These are phyloP conservation scores for Dimorphilus gyrociliatus DNA, from an alignment of 2,888 invertebrate genomes.

Conservation along the genomic window DNA sequence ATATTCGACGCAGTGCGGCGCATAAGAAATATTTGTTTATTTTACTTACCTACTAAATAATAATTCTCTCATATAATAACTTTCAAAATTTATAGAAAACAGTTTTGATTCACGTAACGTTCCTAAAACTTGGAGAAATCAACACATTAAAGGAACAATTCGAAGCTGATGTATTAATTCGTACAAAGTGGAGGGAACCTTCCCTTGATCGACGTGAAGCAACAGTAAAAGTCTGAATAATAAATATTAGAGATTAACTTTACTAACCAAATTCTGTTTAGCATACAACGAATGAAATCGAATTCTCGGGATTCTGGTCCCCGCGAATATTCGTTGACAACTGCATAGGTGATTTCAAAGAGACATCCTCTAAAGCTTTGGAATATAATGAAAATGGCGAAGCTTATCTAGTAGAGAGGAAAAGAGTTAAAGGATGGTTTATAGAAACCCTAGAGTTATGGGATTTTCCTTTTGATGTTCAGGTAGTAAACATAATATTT, in stretches of 20 bases:
- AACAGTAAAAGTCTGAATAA: no score
- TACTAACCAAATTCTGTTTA: no score
- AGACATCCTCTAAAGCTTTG: constrained; percentile 1
- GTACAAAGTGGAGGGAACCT: constrained; percentile 34
- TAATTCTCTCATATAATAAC: no score
- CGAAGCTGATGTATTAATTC: constrained; percentile 31
- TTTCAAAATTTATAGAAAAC: constrained; percentile 25
- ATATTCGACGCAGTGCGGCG: no score
- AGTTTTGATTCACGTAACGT: constrained; percentile 30
- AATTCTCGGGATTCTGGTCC: constrained; percentile 23
- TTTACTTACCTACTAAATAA: no score
- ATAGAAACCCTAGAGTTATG: constrained; percentile 31
- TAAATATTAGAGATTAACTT: no score
- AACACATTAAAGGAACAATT: constrained; percentile 35
- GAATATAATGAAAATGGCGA: constrained; percentile 22
- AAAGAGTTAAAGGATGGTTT: constrained; percentile 19
- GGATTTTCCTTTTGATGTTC: constrained; percentile 35
- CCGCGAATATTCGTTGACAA: constrained; percentile 30
- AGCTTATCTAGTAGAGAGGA: constrained; percentile 23
- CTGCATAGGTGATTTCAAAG: constrained; percentile 25
- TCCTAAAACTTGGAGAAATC: constrained; percentile 35
- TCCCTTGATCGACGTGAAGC: constrained; percentile 17
- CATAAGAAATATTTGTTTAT: no score
- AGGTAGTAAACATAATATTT: constrained; percentile 15
- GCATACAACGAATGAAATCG: no score